Evolutionary conservation across 2,888 invertebrate species (phyloP).

Genomic region (Spisula subtruncata): DNA sequence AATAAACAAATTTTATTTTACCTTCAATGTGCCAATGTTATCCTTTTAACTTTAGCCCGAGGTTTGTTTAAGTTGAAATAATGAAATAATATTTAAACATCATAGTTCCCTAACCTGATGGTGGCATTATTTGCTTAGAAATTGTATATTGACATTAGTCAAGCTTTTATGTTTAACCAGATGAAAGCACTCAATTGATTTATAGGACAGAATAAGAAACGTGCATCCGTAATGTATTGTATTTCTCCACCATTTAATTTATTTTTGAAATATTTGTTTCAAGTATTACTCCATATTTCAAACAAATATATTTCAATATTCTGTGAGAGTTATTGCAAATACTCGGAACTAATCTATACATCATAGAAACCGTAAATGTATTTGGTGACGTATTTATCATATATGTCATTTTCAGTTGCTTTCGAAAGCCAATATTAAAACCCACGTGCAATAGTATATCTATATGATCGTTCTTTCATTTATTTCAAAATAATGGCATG

Average conservation of each 20-base stretch:
- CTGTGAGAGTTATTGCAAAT: not conserved
- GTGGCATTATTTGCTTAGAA: not conserved
- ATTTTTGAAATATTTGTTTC: not conserved
- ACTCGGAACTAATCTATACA: not conserved
- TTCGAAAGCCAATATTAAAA: not conserved
- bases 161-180: not conserved
- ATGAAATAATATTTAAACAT: not conserved
- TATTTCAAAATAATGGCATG: no score
- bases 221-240: not conserved
- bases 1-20: no score
- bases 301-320: not conserved
- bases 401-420: not conserved
- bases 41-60: not conserved
- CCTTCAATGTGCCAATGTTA: not conserved
- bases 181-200: not conserved
- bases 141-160: not conserved
- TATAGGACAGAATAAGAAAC: not conserved
- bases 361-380: not conserved
- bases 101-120: not conserved
- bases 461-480: no score
- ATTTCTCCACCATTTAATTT: not conserved
- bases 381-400: not conserved
- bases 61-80: not conserved
- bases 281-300: constrained; percentile 10
- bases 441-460: no score